These are phyloP conservation scores for Antennarius maculatus DNA, from an alignment of 2,797 vertebrate species.

Conservation along the genomic window DNA sequence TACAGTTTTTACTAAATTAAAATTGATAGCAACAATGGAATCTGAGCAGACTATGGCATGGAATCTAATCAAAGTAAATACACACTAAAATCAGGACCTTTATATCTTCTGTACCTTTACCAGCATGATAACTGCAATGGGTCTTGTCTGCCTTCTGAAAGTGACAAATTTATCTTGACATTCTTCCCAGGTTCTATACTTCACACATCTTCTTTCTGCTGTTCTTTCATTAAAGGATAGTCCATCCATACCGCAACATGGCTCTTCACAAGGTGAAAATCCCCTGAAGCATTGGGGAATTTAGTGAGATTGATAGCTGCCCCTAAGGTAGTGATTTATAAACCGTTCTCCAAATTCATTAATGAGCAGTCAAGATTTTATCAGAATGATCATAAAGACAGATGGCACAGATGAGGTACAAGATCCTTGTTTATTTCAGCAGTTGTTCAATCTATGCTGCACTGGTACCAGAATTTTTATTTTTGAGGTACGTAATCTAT, in stretches of 20 bases:
- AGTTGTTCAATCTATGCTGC: conserved; percentile 13
- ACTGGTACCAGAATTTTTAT: neutral
- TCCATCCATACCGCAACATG: neutral
- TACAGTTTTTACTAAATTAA: no score
- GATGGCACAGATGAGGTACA: neutral
- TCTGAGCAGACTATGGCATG: no score
- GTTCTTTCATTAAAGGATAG: conserved; percentile 10
- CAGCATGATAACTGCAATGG: no score
- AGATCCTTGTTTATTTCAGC: conserved; percentile 8
- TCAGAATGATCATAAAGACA: conserved; percentile 12
- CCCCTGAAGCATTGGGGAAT: neutral
- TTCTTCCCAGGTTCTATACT: no score
- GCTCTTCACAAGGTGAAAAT: conserved; percentile 2
- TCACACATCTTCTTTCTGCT: conserved; percentile 4
- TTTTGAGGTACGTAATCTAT: neutral
- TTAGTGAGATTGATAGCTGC: conserved; percentile 10
- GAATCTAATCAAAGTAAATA: no score
- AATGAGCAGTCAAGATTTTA: conserved; percentile 18
- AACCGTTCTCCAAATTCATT: conserved; percentile 2
- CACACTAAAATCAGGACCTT: no score
- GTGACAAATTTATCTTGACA: no score
- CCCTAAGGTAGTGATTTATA: conserved; percentile 22
- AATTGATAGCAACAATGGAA: no score
- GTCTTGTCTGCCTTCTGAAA: no score
- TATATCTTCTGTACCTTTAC: no score